phyloP scores from a whole-genome alignment of 2,888 invertebrate genomes.

The Dynastes maya region DNA sequence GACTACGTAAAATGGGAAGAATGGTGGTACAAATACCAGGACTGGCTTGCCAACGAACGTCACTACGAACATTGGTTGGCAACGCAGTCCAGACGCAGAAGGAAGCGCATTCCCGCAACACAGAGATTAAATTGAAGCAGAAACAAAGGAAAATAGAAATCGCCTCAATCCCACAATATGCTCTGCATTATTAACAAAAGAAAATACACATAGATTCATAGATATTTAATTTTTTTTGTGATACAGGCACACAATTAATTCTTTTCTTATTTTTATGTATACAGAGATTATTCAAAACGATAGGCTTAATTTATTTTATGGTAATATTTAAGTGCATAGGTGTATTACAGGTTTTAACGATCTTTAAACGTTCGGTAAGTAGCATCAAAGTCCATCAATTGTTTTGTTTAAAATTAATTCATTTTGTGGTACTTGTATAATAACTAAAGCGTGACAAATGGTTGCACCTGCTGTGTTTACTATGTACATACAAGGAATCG shows the following conservation, averaged over 20 bases:
- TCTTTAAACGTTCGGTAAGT: conserved; percentile 12
- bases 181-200: conserved; percentile 3
- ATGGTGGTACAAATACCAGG: conserved; percentile 95
- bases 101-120: conserved; percentile 66
- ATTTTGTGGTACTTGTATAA: too few species aligned
- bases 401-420: too few species aligned
- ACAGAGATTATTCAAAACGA: conserved; percentile 22
- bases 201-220: neutral
- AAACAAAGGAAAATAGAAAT: neutral
- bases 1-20: conserved; percentile 95
- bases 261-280: conserved; percentile 20
- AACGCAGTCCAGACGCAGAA: conserved; percentile 67
- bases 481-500: too few species aligned
- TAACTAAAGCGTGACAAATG: too few species aligned
- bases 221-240: conserved; percentile 27
- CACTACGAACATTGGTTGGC: conserved; percentile 83
- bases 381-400: neutral
- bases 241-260: conserved; percentile 18
- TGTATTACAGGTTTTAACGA: conserved; percentile 10
- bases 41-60: conserved; percentile 89
- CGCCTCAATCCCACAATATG: conserved; percentile 7
- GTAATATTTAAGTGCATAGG: neutral
- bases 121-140: conserved; percentile 67
- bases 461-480: too few species aligned
- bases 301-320: conserved; percentile 14